phyloP scores from a whole-genome alignment of 2,797 vertebrate genomes.

The Rhyacichthys aspro region DNA sequence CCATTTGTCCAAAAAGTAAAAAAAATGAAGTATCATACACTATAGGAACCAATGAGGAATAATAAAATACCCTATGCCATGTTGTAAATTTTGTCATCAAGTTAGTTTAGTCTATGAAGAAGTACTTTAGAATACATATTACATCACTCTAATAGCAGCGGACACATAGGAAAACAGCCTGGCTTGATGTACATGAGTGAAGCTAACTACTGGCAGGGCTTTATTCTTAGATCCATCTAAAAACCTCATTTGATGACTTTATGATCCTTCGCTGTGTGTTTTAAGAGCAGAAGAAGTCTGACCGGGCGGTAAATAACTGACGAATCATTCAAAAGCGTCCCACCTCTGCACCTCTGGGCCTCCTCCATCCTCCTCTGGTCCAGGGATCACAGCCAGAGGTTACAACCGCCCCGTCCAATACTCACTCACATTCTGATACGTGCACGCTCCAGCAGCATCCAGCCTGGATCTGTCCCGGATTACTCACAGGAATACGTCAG shows the following conservation, averaged over 20 bases:
- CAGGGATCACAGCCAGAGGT: conserved; percentile 37
- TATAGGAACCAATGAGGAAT: too few species aligned
- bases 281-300: conserved; percentile 25
- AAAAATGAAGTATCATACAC: too few species aligned
- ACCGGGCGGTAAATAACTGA: conserved; percentile 55
- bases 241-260: conserved; percentile 49
- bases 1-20: too few species aligned
- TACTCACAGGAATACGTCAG: conserved; percentile 37
- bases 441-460: conserved; percentile 19
- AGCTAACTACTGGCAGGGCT: not conserved
- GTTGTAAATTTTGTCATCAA: too few species aligned
- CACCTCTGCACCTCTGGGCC: conserved; percentile 28
- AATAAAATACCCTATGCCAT: too few species aligned
- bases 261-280: conserved; percentile 32
- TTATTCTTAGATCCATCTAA: conserved; percentile 20
- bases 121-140: not conserved
- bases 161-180: conserved; percentile 30
- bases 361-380: conserved; percentile 28
- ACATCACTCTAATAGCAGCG: conserved; percentile 9
- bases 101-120: not conserved
- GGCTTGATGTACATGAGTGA: conserved; percentile 14
- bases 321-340: conserved; percentile 37
- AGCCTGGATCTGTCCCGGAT: conserved; percentile 20
- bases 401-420: conserved; percentile 8
- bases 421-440: conserved; percentile 22